Percentiles rank a stretch among this genome's conserved stretches.
phyloP scores from a whole-genome alignment of 2,113 vertebrate genomes.

The Nycticorax nycticorax region DNA sequence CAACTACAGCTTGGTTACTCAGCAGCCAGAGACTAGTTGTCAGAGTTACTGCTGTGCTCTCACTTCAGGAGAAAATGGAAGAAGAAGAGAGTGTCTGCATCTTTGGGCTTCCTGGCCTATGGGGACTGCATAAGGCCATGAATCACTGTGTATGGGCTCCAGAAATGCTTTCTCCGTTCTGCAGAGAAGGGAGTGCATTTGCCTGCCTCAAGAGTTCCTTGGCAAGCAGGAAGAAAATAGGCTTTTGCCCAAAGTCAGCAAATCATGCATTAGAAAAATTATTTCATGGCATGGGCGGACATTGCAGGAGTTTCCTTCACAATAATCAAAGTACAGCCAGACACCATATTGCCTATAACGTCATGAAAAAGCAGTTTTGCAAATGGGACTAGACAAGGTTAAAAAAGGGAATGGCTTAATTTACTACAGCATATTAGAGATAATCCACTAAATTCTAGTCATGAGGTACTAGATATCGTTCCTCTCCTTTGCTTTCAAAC shows the following conservation, averaged over 20 bases:
- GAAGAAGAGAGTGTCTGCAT: not conserved
- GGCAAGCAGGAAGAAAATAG: not conserved
- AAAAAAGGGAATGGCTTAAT: not conserved
- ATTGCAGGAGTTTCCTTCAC: not conserved
- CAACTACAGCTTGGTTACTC: constrained; percentile 22
- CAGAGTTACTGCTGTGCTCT: constrained; percentile 14
- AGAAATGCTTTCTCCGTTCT: constrained; percentile 13
- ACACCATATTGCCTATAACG: not conserved
- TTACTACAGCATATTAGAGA: not conserved
- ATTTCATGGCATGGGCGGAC: not conserved
- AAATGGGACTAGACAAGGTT: not conserved
- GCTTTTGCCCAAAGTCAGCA: constrained; percentile 14
- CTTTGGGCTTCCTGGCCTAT: constrained; percentile 3
- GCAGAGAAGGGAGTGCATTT: not conserved
- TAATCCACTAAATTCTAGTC: not conserved
- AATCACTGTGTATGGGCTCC: not conserved
- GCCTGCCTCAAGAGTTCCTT: not conserved
- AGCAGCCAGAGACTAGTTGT: not conserved
- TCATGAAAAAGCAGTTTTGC: not conserved
- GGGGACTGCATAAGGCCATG: not conserved
- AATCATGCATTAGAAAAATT: not conserved
- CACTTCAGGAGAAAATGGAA: not conserved
- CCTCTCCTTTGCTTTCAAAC: not conserved
- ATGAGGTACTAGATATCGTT: not conserved
- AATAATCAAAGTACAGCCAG: not conserved